Evolutionary conservation across 2,888 invertebrate species (phyloP), one percentile per base, ranked within the genome.

Genomic region (Lysandra coridon): DNA sequence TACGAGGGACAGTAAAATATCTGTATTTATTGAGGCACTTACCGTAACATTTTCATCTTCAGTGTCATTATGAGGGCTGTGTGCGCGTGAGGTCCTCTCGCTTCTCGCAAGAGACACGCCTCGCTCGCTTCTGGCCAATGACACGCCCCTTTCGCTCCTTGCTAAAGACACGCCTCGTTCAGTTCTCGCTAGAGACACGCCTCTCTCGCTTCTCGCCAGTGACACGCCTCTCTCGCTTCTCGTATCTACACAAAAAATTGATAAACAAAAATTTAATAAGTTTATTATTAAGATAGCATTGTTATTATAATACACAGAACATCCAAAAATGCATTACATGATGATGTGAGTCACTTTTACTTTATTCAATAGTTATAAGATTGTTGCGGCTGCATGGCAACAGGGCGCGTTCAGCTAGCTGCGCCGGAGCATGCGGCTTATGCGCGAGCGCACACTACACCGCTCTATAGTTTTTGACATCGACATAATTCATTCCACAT

Each of bases 1-100:
- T 37, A 37, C 37, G n/a, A 23, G 23, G 23, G 10, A 30, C 17
- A n/a, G 73, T 57, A 40, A 37, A 60, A 33, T 7, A 53, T 7
- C 44, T 79, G 69, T 23, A 79, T 78, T 69, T 37, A 37, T 49
- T 49, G 0, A 10, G 49, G 10, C 49, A 49, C 57, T 57, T 84
- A 92, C 92, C 83, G 87, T 87, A n/a, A 86, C 86, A 79, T 85
- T 87, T 0, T 91, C 92, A 5, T 92, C 92, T 10, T 91, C 92
- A 0, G 89, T 86, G 30, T 88, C 88, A 10, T 83, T 83, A 0
- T 82, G 84, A 1, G 85, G 85, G 23, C 86, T 87, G 1, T 88
- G 85, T 0, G 84, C 86, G 0, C 90, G 69, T 33, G 69, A 69
- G 33, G 69, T 85, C 6, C 89, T 85, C 79, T 89, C 90, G 75